Conservation (phyloP, 2,797 vertebrate species). For the Xerus rutilus region DNA sequence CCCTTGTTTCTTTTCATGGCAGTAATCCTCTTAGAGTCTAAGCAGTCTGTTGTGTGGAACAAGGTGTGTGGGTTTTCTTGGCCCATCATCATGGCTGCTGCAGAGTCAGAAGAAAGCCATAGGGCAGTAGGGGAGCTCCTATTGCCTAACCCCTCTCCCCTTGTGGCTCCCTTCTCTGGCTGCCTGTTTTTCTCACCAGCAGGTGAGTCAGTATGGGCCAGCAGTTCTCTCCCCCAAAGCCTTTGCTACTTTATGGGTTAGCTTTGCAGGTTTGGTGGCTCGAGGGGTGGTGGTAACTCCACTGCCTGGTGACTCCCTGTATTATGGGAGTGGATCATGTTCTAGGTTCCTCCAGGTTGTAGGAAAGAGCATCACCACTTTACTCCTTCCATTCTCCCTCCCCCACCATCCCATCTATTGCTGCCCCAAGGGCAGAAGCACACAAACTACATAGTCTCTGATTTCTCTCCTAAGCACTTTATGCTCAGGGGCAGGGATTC, state of each 20-base stretch:
- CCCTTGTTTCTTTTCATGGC: conserved; percentile 80
- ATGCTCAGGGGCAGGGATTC: conserved; percentile 44
- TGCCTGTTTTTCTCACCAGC: conserved; percentile 47
- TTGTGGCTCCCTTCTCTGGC: conserved; percentile 46
- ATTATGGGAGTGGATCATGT: conserved; percentile 56
- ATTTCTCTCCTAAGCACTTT: conserved; percentile 75
- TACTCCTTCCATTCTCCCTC: conserved; percentile 56
- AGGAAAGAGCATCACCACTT: conserved; percentile 60
- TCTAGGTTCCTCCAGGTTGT: conserved; percentile 38
- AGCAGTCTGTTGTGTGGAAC: conserved; percentile 60
- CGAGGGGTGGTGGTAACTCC: conserved; percentile 53
- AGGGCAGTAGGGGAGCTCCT: conserved; percentile 55
- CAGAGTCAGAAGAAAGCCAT: conserved; percentile 76
- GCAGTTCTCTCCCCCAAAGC: conserved; percentile 5
- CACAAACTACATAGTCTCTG: conserved; percentile 65
- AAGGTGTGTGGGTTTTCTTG: conserved; percentile 61
- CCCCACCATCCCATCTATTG: conserved; percentile 36
- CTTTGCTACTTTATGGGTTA: conserved; percentile 50
- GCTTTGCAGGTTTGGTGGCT: conserved; percentile 65
- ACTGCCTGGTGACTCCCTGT: conserved; percentile 67
- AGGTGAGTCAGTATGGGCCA: conserved; percentile 52
- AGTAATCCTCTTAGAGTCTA: conserved; percentile 65
- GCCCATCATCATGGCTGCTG: conserved; percentile 60
- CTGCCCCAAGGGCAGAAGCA: conserved; percentile 67
- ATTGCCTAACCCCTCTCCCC: conserved; percentile 44